phyloP scores from a whole-genome alignment of 1,140 invertebrate species.

The Melitaea cinxia region DNA sequence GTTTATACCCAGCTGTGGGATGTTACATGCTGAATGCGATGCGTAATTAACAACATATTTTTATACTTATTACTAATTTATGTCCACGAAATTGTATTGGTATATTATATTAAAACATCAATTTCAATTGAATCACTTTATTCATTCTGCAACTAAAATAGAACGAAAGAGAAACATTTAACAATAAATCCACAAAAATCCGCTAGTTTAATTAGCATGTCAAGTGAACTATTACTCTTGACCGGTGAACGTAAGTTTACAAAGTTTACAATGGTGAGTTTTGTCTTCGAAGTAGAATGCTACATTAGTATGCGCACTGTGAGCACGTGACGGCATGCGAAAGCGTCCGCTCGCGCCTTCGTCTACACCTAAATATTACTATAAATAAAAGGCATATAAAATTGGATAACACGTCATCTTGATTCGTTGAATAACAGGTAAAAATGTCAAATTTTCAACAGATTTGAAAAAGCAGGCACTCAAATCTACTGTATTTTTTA shows the following conservation, averaged over 20 bases:
- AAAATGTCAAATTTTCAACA: background rate
- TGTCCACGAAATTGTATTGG: no score
- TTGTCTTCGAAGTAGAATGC: constrained; percentile 37
- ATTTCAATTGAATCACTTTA: no score
- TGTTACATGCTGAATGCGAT: no score
- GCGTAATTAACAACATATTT: no score
- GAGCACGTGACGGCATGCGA: constrained; percentile 68
- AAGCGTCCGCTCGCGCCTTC: constrained; percentile 62
- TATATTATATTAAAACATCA: no score
- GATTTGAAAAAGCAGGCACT: no score
- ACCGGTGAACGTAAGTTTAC: constrained; percentile 14
- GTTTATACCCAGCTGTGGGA: no score
- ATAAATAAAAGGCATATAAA: constrained; percentile 42
- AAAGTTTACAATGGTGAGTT: constrained; percentile 35
- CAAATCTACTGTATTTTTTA: no score
- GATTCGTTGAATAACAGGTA: background rate
- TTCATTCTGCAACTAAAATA: no score
- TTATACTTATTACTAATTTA: no score
- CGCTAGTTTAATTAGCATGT: constrained; percentile 34
- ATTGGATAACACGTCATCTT: constrained; percentile 27
- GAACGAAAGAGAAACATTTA: constrained; percentile 1
- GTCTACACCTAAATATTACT: constrained; percentile 40
- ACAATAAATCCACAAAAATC: background rate
- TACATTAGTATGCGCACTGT: constrained; percentile 63
- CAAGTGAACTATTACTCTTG: constrained; percentile 39